Evolutionary conservation across 2,113 vertebrate species (phyloP).

Genomic region (Bombycilla garrulus): DNA sequence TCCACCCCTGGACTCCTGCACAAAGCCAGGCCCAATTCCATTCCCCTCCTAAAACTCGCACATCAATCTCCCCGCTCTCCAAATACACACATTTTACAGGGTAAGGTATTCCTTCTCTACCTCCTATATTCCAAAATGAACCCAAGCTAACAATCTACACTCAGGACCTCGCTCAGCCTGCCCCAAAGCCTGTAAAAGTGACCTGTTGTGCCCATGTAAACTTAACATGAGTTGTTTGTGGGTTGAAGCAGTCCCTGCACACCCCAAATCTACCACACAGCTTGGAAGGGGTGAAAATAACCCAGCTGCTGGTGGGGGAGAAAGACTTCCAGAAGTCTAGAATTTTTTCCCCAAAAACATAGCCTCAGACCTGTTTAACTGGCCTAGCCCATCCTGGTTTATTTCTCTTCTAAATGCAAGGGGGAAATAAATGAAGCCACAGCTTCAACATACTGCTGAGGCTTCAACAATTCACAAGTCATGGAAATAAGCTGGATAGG

Average conservation of each 20-base stretch:
- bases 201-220: neutral
- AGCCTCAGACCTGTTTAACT: neutral
- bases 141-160: neutral
- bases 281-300: neutral
- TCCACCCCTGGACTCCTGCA: neutral
- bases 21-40: neutral
- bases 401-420: neutral
- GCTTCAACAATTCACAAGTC: neutral
- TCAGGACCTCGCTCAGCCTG: neutral
- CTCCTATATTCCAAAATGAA: neutral
- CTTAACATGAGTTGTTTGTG: fast-evolving
- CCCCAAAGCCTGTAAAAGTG: neutral
- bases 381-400: neutral
- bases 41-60: fast-evolving
- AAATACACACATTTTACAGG: neutral
- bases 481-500: neutral
- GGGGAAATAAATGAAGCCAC: neutral
- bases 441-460: neutral
- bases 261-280: neutral
- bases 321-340: neutral
- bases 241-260: neutral
- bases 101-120: neutral
- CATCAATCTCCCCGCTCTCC: neutral
- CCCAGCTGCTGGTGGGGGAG: neutral
- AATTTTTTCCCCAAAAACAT: neutral